Percentiles rank a stretch among this genome's conserved stretches.
Conservation (phyloP, 2,797 vertebrate species). For the Babyrousa celebensis region DNA sequence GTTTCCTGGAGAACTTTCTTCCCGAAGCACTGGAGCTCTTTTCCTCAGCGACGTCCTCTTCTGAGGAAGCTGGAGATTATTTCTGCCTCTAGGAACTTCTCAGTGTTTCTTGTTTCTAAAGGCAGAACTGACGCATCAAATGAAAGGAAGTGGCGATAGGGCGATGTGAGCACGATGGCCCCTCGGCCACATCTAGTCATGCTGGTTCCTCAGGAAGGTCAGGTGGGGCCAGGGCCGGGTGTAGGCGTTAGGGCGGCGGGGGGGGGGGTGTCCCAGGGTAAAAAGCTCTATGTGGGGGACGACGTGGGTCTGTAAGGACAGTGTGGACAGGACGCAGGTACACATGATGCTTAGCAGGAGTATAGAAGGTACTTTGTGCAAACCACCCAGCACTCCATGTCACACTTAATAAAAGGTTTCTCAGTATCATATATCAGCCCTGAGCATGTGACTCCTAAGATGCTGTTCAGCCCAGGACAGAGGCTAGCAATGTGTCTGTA, state of each 20-base stretch:
- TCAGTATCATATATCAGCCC: accelerated
- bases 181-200: accelerated
- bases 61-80: not conserved
- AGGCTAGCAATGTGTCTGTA: accelerated
- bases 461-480: not conserved
- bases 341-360: too few relatives aligned
- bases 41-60: not conserved
- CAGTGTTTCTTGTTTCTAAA: not conserved
- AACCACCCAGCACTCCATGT: too few relatives aligned
- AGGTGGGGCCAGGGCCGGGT: accelerated
- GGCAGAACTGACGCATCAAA: not conserved
- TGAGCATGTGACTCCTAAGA: not conserved
- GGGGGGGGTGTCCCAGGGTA: accelerated
- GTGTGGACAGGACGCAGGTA: accelerated
- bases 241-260: accelerated
- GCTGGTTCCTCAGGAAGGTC: not conserved
- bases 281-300: accelerated
- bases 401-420: not conserved
- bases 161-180: accelerated
- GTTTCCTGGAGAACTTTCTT: not conserved
- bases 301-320: not conserved
- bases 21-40: not conserved
- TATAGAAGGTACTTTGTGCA: not conserved
- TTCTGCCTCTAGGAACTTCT: not conserved
- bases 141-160: not conserved